Conservation (phyloP, 2,113 vertebrate species). For the Nothoprocta pentlandii region DNA sequence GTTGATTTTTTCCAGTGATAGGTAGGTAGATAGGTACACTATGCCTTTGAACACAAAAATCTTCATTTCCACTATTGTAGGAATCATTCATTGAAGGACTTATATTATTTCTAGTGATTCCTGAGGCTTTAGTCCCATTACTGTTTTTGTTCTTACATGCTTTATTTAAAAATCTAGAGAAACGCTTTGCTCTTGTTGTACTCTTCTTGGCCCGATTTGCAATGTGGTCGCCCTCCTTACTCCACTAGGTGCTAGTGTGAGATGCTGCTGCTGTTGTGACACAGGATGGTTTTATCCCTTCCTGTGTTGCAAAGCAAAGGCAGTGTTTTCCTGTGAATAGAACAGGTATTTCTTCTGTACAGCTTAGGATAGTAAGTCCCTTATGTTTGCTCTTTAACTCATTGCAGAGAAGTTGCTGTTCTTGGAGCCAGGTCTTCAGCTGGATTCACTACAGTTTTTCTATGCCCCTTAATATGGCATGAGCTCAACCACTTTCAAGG, state of each 20-base stretch:
- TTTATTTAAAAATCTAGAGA: not conserved
- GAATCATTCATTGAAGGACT: not conserved
- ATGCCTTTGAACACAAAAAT: not conserved
- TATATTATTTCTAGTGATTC: not conserved
- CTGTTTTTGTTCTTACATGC: not conserved
- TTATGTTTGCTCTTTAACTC: too few species aligned
- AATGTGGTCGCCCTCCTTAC: not conserved
- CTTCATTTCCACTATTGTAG: not conserved
- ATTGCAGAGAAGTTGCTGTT: too few species aligned
- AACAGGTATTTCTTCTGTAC: not conserved
- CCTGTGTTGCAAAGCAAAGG: not conserved
- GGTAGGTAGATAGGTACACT: not conserved
- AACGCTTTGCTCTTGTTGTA: not conserved
- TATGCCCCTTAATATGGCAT: too few species aligned
- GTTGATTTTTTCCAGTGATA: not conserved
- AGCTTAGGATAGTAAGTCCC: not conserved
- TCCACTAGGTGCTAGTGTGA: not conserved
- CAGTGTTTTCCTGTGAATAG: not conserved
- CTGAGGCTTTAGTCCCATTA: not conserved
- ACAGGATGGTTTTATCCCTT: not conserved
- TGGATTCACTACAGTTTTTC: too few species aligned
- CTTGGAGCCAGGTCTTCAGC: too few species aligned
- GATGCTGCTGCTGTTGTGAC: not conserved
- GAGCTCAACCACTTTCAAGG: not conserved
- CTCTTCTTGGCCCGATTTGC: not conserved